Percentiles rank a stretch among this genome's conserved stretches.
These are phyloP conservation scores for Limnephilus lunatus DNA, from an alignment of 2,888 invertebrate species.

Conservation along the genomic window DNA sequence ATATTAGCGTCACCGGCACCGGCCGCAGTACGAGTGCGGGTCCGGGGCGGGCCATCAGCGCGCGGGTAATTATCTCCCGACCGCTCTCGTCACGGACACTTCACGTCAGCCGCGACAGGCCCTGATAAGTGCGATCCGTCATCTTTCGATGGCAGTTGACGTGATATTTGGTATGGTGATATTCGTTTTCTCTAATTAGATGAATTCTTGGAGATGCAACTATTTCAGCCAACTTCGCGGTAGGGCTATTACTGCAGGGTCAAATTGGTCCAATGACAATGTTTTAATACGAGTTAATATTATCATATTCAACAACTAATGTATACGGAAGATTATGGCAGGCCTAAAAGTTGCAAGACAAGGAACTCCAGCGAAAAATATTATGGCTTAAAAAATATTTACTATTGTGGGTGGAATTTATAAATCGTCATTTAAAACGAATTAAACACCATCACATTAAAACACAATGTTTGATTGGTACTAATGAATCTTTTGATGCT, in stretches of 20 bases:
- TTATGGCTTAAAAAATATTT: too few relatives aligned
- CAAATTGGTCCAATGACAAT: background rate
- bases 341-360: too few relatives aligned
- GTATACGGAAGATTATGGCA: too few relatives aligned
- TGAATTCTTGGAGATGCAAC: background rate
- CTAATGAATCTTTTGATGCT: too few relatives aligned
- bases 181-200: background rate
- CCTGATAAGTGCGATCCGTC: conserved; percentile 22
- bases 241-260: background rate
- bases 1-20: conserved; percentile 58
- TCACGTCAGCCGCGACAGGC: conserved; percentile 27
- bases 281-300: too few relatives aligned
- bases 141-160: background rate
- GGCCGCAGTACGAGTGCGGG: background rate
- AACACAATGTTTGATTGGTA: too few relatives aligned
- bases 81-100: background rate
- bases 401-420: too few relatives aligned
- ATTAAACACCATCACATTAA: too few relatives aligned
- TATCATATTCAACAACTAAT: too few relatives aligned
- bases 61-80: conserved; percentile 34
- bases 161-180: background rate
- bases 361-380: too few relatives aligned
- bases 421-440: too few relatives aligned
- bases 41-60: conserved; percentile 16
- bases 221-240: background rate